Evolutionary conservation across 2,797 vertebrate species (phyloP), one percentile per base, ranked within the genome.

Genomic region (Ciconia nigra): DNA sequence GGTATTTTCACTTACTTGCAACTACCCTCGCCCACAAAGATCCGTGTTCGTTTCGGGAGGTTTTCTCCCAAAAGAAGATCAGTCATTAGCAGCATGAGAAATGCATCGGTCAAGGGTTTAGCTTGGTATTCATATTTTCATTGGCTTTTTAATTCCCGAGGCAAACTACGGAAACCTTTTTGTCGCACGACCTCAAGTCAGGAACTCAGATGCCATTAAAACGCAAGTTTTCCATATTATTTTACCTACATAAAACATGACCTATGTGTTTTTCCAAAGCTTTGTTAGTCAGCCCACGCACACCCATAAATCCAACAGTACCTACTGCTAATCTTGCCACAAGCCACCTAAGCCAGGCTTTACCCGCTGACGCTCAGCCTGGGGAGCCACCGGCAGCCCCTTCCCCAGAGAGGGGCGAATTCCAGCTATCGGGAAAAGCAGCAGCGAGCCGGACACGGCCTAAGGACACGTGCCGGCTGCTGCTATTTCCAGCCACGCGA

Each of bases 391-490:
- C 59, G 11, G 57, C 28, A 33, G 22, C 63, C 31, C 37, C 33
- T 33, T 52, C 54, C 82, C 55, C 24, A 3, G 37, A 13, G 13
- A 85, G 9, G 9, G 61, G 26, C 37, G 47, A 15, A 63, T 80
- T 81, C 69, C 83, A 88, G 55, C 42, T 19, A 9, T 2, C 0
- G 11, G 65, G 88, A 83, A 69, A 65, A 73, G 67, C 70, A n/a
- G 42, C 41, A 72, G 67, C 33, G 73, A 90, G 72, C 65, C 15
- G 13, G 54, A 72, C 57, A 18, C 51, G 62, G 67, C 65, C 72
- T 33, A 15, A 25, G 59, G 78, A 80, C 63, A 80, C 3, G 8
- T 0, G 0, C 0, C n/a, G 19, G 69, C 62, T 79, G 25, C 51
- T 52, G 79, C 57, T 79, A 6, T 37, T 79, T 69, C 51, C 90